Evolutionary conservation across 2,888 invertebrate genomes (phyloP).

Genomic region (Rhagonycha lutea): DNA sequence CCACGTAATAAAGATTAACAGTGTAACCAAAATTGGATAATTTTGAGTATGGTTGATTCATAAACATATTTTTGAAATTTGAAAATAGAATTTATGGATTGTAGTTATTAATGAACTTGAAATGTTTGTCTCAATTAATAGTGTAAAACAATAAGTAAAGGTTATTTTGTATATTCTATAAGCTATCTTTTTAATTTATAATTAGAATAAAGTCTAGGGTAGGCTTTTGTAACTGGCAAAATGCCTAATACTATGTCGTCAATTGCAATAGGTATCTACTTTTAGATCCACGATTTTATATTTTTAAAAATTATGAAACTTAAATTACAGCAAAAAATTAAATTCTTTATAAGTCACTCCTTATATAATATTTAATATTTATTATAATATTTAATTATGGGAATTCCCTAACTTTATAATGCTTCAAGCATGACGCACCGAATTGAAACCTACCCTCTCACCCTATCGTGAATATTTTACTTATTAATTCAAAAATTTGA

Average conservation of each 20-base stretch:
- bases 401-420: neutral
- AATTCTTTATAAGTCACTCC: neutral
- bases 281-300: slow-evolving; percentile 45
- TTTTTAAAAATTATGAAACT: slow-evolving; percentile 36
- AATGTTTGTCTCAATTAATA: neutral
- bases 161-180: slow-evolving; percentile 2
- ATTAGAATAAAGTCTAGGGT: slow-evolving; percentile 51
- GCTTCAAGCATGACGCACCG: neutral
- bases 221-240: slow-evolving; percentile 46
- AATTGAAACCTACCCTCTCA: neutral
- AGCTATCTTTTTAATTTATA: slow-evolving; percentile 42
- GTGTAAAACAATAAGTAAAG: neutral
- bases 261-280: slow-evolving; percentile 51
- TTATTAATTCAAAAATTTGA: neutral
- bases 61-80: neutral
- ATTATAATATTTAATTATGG: neutral
- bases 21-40: slow-evolving; percentile 36
- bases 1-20: slow-evolving; percentile 34
- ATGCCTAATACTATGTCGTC: slow-evolving; percentile 50
- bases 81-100: neutral
- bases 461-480: neutral
- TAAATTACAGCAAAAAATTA: slow-evolving; percentile 12
- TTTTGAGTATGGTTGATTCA: slow-evolving; percentile 10
- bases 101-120: neutral
- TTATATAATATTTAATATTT: neutral